Base-by-base conservation (phyloP, 92 coral and sea anemone genomes). In the Micromussa lordhowensis region DNA sequence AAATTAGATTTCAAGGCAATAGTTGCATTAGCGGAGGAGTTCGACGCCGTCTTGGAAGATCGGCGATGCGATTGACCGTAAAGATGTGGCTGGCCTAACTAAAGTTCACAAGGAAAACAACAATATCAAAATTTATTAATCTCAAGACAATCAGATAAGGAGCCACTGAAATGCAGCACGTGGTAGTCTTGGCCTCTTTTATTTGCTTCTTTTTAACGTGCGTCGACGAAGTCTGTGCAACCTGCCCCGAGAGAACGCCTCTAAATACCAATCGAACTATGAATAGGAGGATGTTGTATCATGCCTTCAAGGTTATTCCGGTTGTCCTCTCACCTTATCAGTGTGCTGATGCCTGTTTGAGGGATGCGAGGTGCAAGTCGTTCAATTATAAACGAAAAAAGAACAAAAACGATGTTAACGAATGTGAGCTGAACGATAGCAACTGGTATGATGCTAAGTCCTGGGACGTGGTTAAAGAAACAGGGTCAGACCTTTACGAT, bases 311-410 rank as follows among this genome's bases (percentile, higher is more conserved):
- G 1, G 29, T 34, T 38, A 63, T 44, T 2, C 24, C 5, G 8
- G 81, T 24, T 30, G 88, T 82, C 6, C 51, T 69, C 29, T 81
- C 93, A 14, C 88, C 86, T 57, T 32, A 73, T 30, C 83, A 87
- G 22, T 91, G 93, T 70, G 91, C 87, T 4, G 93, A 91, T 78
- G 66, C 30, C 17, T 91, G 93, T 63, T 55, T 91, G 85, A 78
- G 93, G 30, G 85, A 82, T 26, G n/a, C 66, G n/a, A 55, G 79
- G 71, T 91, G 93, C 85, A 77, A 75, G 80, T 91, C 93, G 4
- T 87, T 91, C 58, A 82, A 68, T 83, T 68, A 75, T 28, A 49
- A 35, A 61, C 58, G 80, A 34, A 57, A 55, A 35, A 63, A 44
- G 24, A 57, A 36, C 0, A 53, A 36, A 36, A 82, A 22, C 18